Conservation (phyloP, 2,888 invertebrate genomes). For the Synergus umbraculus region DNA sequence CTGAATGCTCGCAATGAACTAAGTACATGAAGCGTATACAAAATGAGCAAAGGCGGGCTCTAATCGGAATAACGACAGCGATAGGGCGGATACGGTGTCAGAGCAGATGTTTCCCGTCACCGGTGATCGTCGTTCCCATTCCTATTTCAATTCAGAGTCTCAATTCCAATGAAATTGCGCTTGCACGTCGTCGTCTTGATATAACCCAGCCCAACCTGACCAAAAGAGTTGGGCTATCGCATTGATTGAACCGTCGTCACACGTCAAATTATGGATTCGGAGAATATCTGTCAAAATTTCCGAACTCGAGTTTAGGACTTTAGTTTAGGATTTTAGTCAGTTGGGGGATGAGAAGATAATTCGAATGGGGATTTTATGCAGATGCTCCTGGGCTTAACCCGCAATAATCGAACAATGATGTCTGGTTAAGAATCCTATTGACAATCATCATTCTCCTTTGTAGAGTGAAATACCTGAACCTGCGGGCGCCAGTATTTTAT, state of each 20-base stretch:
- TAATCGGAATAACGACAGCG: constrained; percentile 48
- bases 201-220: not conserved
- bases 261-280: constrained; percentile 14
- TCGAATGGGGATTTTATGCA: constrained; percentile 30
- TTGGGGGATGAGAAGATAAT: constrained; percentile 27
- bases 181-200: not conserved
- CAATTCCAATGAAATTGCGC: constrained; percentile 1
- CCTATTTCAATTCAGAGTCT: constrained; percentile 36
- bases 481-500: constrained; percentile 7
- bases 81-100: constrained; percentile 48
- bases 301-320: constrained; percentile 16
- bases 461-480: not conserved
- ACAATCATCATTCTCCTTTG: not conserved
- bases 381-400: not conserved
- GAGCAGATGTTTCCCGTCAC: constrained; percentile 56
- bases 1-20: constrained; percentile 35
- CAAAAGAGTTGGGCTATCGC: not conserved
- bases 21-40: constrained; percentile 52
- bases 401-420: constrained; percentile 1
- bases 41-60: constrained; percentile 54
- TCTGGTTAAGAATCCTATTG: constrained; percentile 2
- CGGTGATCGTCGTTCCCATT: constrained; percentile 33
- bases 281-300: constrained; percentile 15
- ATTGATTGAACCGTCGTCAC: constrained; percentile 26
- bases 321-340: not conserved